Base-by-base conservation (phyloP, 2,888 invertebrate species). In the Melanostoma scalare region DNA sequence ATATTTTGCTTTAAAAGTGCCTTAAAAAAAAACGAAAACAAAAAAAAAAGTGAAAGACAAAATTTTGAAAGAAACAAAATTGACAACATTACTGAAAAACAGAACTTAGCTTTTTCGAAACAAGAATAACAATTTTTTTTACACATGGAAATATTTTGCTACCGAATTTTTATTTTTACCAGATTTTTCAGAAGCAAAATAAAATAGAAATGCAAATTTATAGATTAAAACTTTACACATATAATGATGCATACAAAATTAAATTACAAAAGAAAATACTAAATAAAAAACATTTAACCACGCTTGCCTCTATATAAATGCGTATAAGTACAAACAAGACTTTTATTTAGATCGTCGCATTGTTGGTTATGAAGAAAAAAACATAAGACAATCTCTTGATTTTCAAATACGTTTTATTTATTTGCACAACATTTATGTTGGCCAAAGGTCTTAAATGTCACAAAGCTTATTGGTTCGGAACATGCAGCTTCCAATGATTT, bases 251-350 rank as follows among this genome's bases (percentile, higher is more conserved):
- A 48, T 56, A 46, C 20, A 42, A 38, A 40, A 52, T 36, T 38
- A 53, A 50, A 61, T 36, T 53, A 53, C 63, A 55, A 44, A 36
- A 73, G 46, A 36, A 30, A 82, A 55, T 69, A 63, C 35, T 65
- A 44, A 36, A 10, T 44, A 63, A n/a, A 63, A 44, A 10, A 71
- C 58, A 79, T 60, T 74, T 84, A 84, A 84, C 79, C 84, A 84
- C 69, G 84, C 84, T 84, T 84, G 84, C 84, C 84, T 84, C 84
- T 75, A 84, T 74, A 77, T 74, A 84, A 79, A 84, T 84, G 75
- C 75, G 69, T 79, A 84, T 75, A 67, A 84, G 78, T 79, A 84
- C 79, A 79, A 84, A 78, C 74, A 60, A 58, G 61, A 67, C 48
- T 50, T 20, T 52, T 20, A 20, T 20, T 20, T 20, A 20, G 20